Evolutionary conservation across 1,140 invertebrate species (phyloP), one percentile per base, ranked within the genome.

Genomic region (Odontomachus brunneus): DNA sequence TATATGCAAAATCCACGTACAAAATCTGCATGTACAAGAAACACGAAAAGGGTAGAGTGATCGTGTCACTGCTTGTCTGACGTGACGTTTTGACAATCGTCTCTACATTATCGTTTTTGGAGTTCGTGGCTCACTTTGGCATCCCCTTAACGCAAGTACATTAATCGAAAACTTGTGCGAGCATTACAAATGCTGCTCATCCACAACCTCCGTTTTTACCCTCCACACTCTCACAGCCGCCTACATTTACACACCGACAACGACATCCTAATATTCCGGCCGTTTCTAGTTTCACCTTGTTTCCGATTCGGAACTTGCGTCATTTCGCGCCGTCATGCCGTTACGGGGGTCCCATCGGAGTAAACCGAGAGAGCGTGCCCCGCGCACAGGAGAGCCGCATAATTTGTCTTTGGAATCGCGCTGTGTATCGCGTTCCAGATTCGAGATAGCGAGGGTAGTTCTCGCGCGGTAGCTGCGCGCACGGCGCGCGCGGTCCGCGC

Each of bases 361-460:
- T 55, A 82, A 74, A 80, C 65, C 65, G 55, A 62, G 78, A 26
- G 55, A 72, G 73, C 78, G 26, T 72, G 78, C 69, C 69, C 73
- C 78, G 44, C 29, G 29, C 29, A 33, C 29, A 82, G 49, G 49
- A n/a, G 29, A 53, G 26, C 38, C 74, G 63, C 78, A 83, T 83
- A 83, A 83, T 80, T 83, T 80, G 74, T 83, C 71, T 83, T 66
- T 65, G 62, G 51, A 76, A 66, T 83, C 62, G 82, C 51, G 63
- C 51, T 44, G 60, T 76, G 69, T 83, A 74, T 74, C 57, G 49
- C 62, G 55, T 44, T 49, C 55, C 59, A 55, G 84, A 72, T 83
- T 44, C 65, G 57, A 59, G 62, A 62, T 55, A 75, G 48, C 17
- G 26, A 19, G 59, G 57, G 69, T 60, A 63, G 59, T 65, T 83